Evolutionary conservation across 2,797 vertebrate species (phyloP), one percentile per base, ranked within the genome.

Genomic region (Scarus forsteni): DNA sequence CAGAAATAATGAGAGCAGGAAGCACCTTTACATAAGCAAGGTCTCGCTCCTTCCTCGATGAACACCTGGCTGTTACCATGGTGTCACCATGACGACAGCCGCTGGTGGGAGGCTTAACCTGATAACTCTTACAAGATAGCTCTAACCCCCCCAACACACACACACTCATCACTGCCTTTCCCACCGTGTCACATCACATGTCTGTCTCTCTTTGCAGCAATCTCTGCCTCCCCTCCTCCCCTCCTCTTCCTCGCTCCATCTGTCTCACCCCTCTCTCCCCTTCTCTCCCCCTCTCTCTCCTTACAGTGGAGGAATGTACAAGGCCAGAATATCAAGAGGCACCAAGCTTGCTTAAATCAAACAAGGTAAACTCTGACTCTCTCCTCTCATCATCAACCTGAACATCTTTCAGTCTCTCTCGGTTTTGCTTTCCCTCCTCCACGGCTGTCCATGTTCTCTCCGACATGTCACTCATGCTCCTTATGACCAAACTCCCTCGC

Each of bases 61-160:
- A 85, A 89, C 89, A 90, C 86, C 86, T 91, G 84, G 78, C 48
- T 19, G 91, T 91, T 88, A 71, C 91, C 88, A 92, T 89, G 87
- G 79, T 71, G 89, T 92, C 77, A 77, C 90, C 85, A 88, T 91
- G 85, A 88, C 38, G 76, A 91, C 90, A 73, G 86, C 70, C 80
- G 75, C 65, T 39, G 36, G 81, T 89, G 81, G 86, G 78, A 60
- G 67, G 83, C 74, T 82, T 90, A 89, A 92, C 88, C 86, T 86
- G 79, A 84, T 85, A 89, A 85, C 86, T 89, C 84, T 89, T 86
- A 79, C 83, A 70, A 73, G 79, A 87, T 67, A 71, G 78, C 60
- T 74, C 62, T 18, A 51, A 16, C 8, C 59, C 70, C 58, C 71
- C 43, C 53, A 2, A 59, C 5, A 10, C 39, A 19, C 58, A 67